Evolutionary conservation across 2,888 invertebrate species (phyloP).

Genomic region (Dolomedes plantarius): DNA sequence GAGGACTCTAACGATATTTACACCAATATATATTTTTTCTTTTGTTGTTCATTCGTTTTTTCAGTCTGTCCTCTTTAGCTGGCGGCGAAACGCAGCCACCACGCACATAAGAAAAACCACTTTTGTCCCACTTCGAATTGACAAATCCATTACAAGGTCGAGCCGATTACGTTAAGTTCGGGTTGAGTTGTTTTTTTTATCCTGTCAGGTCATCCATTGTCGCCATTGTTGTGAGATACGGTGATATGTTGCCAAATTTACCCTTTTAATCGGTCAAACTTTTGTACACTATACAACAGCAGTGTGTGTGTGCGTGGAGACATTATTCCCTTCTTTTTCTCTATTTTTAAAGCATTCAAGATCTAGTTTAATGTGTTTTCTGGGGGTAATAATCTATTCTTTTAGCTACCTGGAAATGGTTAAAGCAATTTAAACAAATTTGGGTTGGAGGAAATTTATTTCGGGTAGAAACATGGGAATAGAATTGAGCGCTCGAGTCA

Average conservation of each 20-base stretch:
- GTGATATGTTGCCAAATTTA: background rate
- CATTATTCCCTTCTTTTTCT: background rate
- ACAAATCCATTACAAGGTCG: conserved; percentile 1
- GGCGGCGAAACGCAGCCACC: background rate
- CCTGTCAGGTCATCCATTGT: background rate
- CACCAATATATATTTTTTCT: too few relatives aligned
- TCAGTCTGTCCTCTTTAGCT: background rate
- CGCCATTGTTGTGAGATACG: background rate
- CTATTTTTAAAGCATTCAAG: background rate
- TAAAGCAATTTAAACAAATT: too few relatives aligned
- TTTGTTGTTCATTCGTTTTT: background rate
- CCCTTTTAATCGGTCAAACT: background rate
- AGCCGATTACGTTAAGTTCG: background rate
- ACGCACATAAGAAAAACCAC: background rate
- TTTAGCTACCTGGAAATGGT: too few relatives aligned
- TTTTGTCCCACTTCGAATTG: background rate
- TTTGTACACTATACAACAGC: background rate
- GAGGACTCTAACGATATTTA: too few relatives aligned
- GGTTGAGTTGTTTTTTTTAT: background rate
- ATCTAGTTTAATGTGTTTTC: background rate
- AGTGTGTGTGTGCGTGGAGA: background rate
- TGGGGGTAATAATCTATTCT: background rate
- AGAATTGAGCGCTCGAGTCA: too few relatives aligned
- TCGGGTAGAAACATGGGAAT: too few relatives aligned
- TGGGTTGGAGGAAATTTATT: too few relatives aligned